phyloP scores from a whole-genome alignment of 2,888 invertebrate species.

The Cephus pulcher region DNA sequence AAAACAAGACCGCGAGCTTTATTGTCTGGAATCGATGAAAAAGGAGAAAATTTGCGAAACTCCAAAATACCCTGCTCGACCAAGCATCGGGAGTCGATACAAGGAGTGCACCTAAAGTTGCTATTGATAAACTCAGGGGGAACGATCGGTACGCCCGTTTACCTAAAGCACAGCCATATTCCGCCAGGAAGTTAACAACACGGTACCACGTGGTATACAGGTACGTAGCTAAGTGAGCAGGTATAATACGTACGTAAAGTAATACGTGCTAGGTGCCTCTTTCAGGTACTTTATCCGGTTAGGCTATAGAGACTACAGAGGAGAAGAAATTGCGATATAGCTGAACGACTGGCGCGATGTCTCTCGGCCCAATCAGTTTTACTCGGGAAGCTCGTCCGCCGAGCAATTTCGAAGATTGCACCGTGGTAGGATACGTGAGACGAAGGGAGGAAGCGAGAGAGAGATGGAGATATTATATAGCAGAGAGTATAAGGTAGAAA shows the following conservation, averaged over 20 bases:
- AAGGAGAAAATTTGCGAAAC: constrained; percentile 42
- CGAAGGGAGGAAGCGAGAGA: constrained; percentile 17
- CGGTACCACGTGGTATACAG: background rate
- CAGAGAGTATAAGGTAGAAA: background rate
- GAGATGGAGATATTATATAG: background rate
- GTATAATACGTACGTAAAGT: constrained; percentile 10
- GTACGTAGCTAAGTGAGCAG: constrained; percentile 1
- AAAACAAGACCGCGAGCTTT: constrained; percentile 57
- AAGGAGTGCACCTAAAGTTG: background rate
- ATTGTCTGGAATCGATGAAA: constrained; percentile 61
- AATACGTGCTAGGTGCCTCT: background rate
- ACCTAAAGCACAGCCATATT: background rate
- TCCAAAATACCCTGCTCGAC: background rate
- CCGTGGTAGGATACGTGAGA: constrained; percentile 22
- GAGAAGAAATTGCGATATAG: constrained; percentile 37
- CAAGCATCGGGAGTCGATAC: background rate
- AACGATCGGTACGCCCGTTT: background rate
- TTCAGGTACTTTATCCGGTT: background rate
- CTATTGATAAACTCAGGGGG: background rate
- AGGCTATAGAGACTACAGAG: constrained; percentile 10
- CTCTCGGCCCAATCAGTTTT: constrained; percentile 47
- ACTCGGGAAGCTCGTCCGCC: constrained; percentile 32
- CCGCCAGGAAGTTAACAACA: background rate
- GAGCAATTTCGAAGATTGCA: constrained; percentile 52
- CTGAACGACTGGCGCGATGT: constrained; percentile 44